Evolutionary conservation across 2,888 invertebrate genomes (phyloP).

Genomic region (Himalopsyche anomala): DNA sequence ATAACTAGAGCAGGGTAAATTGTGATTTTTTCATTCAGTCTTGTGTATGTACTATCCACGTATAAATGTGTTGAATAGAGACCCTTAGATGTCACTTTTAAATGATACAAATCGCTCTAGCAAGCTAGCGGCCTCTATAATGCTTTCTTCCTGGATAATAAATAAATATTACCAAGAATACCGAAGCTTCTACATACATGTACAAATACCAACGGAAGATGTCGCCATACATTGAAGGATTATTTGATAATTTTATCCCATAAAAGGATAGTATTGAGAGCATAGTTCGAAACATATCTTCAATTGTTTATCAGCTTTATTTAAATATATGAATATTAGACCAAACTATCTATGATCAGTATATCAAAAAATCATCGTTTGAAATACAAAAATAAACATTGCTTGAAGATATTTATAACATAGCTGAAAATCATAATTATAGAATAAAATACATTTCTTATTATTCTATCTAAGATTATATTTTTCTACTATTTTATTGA

Average conservation of each 20-base stretch:
- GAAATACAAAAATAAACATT: no score
- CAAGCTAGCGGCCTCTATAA: conserved; percentile 55
- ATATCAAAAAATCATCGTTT: no score
- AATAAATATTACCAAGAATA: conserved; percentile 59
- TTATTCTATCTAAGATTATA: no score
- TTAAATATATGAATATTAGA: no score
- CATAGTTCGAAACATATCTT: no score
- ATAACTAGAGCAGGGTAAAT: not conserved
- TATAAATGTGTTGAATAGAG: conserved; percentile 23
- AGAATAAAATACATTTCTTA: no score
- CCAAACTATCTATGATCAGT: no score
- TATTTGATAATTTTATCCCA: not conserved
- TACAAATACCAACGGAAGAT: not conserved
- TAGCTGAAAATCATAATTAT: no score
- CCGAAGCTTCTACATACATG: conserved; percentile 46
- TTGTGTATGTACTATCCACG: not conserved
- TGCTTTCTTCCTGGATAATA: conserved; percentile 60
- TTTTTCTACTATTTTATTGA: no score
- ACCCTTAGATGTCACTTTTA: conserved; percentile 52
- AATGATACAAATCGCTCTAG: conserved; percentile 60
- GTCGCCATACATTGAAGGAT: not conserved
- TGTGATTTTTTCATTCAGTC: not conserved
- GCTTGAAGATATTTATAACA: no score
- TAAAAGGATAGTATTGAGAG: no score
- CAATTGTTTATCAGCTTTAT: no score